Evolutionary conservation across 92 coral and sea anemone genomes (phyloP).

Genomic region (Heteractis magnifica): DNA sequence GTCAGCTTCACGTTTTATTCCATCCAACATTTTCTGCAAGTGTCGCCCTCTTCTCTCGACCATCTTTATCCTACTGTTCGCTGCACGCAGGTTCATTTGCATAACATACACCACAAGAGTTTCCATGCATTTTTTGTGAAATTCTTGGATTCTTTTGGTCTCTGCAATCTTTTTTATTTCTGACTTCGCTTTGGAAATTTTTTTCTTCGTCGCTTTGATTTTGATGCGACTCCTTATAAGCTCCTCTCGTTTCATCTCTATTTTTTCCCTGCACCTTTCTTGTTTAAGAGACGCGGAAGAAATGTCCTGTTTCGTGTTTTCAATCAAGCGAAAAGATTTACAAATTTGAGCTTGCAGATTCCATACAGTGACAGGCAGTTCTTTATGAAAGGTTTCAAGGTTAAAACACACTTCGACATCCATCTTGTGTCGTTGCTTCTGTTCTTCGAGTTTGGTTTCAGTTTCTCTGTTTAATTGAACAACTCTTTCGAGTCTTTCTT

Average conservation of each 20-base stretch:
- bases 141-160: constrained; percentile 21
- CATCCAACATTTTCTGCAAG: constrained; percentile 25
- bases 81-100: constrained; percentile 40
- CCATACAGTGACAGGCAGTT: constrained; percentile 28
- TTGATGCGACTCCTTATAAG: constrained; percentile 11
- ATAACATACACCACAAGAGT: constrained; percentile 27
- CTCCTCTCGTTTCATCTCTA: constrained; percentile 18
- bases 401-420: constrained; percentile 9
- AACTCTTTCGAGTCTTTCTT: constrained; percentile 19
- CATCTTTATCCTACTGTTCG: constrained; percentile 34
- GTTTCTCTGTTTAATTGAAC: not conserved
- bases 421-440: not conserved
- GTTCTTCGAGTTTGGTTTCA: not conserved
- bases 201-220: constrained; percentile 13
- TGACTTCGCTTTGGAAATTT: not conserved
- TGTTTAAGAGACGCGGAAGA: not conserved
- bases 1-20: constrained; percentile 30
- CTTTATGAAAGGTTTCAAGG: constrained; percentile 20
- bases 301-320: constrained; percentile 12
- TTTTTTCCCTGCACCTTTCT: constrained; percentile 2
- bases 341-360: constrained; percentile 38
- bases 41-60: constrained; percentile 27
- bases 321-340: constrained; percentile 28
- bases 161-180: constrained; percentile 18
- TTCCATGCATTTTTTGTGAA: constrained; percentile 31